Evolutionary conservation across 2,888 invertebrate species (phyloP), one percentile per base, ranked within the genome.

Genomic region (Antitype chi): DNA sequence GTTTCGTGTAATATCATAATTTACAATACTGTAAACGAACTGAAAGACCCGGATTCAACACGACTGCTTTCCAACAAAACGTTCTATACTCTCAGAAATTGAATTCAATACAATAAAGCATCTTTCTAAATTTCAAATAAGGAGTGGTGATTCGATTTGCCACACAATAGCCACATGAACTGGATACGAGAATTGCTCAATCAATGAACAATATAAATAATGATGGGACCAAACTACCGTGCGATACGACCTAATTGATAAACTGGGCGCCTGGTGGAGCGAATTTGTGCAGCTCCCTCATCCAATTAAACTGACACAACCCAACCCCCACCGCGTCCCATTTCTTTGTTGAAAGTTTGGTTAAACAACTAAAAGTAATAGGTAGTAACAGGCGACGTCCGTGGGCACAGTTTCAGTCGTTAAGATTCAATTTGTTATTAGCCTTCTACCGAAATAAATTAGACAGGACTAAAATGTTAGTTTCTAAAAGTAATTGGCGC

Each of bases 231-330:
- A 88, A 92, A 92, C 91, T 88, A 88, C 89, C 89, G 90, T 90
- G 90, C 91, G 90, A 91, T 92, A 90, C 90, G 91, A 90, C 91
- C 92, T 94, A 95, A 95, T 95, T 94, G 94, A 93, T 93, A 91
- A 90, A 93, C 92, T 92, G 92, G 91, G 89, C 89, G 89, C 87
- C 89, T 89, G 89, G 85, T 90, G 87, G 81, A 90, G 90, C 87
- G 91, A 92, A 93, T 91, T 91, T 90, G 91, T 91, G 89, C 88
- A 89, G 89, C 88, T 90, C 91, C 85, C 92, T 91, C 89, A 88
- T 92, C 90, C 93, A 94, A 94, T 94, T 94, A 94, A 93, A 92
- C 89, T 90, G 90, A 91, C 88, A 90, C 92, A 91, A 90, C 92
- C 90, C 91, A 89, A 91, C 90, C 90, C 78, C 82, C 76, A 57